These are phyloP conservation scores for Ochlodes sylvanus DNA, from an alignment of 2,888 invertebrate genomes.

Conservation along the genomic window DNA sequence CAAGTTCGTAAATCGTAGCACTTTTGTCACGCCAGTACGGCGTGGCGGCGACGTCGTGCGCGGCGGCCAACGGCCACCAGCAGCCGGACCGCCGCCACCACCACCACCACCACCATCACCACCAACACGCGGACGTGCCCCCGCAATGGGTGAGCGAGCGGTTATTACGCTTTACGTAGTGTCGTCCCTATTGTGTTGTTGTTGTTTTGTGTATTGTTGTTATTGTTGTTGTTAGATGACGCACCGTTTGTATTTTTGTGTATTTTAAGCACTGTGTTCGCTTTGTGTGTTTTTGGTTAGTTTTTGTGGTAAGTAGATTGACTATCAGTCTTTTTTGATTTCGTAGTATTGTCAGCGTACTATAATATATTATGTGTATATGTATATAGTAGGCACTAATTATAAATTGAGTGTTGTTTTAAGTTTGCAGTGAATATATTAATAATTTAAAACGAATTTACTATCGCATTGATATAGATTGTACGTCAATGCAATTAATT, in stretches of 20 bases:
- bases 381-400: too few species aligned
- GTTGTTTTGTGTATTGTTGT: slow-evolving; percentile 18
- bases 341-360: too few species aligned
- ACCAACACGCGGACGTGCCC: slow-evolving; percentile 80
- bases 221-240: slow-evolving; percentile 8
- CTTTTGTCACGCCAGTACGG: slow-evolving; percentile 69
- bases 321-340: too few species aligned
- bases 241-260: slow-evolving; percentile 2
- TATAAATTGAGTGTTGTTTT: too few species aligned
- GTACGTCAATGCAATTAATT: too few species aligned
- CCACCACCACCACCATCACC: slow-evolving; percentile 68
- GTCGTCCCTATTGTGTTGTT: slow-evolving; percentile 35
- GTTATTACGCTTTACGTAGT: slow-evolving; percentile 36
- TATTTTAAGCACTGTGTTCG: not conserved
- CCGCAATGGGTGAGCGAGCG: slow-evolving; percentile 67
- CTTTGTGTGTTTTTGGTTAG: not conserved
- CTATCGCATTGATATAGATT: too few species aligned
- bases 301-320: too few species aligned
- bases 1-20: slow-evolving; percentile 29
- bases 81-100: slow-evolving; percentile 74
- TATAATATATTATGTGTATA: too few species aligned
- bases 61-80: slow-evolving; percentile 79
- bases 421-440: too few species aligned
- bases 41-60: slow-evolving; percentile 82
- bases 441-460: too few species aligned